Percentiles rank a stretch among this genome's conserved stretches.
Conservation (phyloP, 2,888 invertebrate genomes). For the Hemaris fuciformis region DNA sequence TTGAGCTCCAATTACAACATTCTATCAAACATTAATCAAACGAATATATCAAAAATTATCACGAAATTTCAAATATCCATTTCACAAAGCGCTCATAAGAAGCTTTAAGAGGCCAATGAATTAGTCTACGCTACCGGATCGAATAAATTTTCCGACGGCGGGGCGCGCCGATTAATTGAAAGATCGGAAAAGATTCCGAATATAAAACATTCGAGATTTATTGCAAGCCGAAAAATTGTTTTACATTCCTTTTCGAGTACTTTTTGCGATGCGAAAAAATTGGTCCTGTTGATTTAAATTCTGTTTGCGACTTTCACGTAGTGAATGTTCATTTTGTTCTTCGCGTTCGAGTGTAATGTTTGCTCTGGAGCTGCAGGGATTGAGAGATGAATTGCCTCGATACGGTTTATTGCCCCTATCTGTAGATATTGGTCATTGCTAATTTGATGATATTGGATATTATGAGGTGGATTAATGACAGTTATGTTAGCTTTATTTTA, state of each 20-base stretch:
- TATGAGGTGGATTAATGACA: background rate
- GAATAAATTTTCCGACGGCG: constrained; percentile 32
- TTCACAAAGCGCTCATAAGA: background rate
- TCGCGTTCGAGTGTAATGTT: background rate
- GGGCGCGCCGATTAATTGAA: constrained; percentile 38
- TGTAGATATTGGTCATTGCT: background rate
- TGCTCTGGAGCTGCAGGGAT: background rate
- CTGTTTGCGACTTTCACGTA: constrained; percentile 6
- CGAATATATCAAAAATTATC: background rate
- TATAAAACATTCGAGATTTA: constrained; percentile 34
- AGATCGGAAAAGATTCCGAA: constrained; percentile 33
- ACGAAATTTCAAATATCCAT: background rate
- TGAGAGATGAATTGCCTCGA: background rate
- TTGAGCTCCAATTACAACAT: background rate
- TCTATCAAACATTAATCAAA: background rate
- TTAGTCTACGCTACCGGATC: constrained; percentile 5
- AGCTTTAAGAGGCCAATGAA: constrained; percentile 10
- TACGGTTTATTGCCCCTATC: background rate
- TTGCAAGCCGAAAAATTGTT: constrained; percentile 22
- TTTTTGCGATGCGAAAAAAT: constrained; percentile 1
- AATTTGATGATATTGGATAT: background rate
- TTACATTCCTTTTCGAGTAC: constrained; percentile 1
- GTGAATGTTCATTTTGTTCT: background rate
- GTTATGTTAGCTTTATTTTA: too few species aligned
- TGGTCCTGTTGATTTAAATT: constrained; percentile 1